Base-by-base conservation (phyloP, 2,113 vertebrate species). In the Nesospiza acunhae region DNA sequence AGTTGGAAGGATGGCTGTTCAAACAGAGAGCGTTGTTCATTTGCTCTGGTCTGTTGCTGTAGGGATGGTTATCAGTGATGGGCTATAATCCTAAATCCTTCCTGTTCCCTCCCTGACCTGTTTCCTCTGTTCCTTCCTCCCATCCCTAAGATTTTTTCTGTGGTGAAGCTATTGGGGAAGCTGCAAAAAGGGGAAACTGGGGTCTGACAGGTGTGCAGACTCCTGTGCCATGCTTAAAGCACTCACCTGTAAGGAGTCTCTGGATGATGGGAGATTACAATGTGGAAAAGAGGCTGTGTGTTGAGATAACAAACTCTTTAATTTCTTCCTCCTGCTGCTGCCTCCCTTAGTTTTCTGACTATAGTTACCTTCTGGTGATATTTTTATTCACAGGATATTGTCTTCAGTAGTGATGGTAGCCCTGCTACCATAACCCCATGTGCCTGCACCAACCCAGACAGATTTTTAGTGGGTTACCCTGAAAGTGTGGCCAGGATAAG, bases 51-150 rank as follows among this genome's bases (percentile, higher is more conserved):
- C 62, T 84, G 56, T 87, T 86, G n/a, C 50, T 64, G 19, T 52
- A 47, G 60, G 52, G 33, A 24, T 93, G 44, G 44, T 95, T 96
- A 52, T 75, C 66, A 64, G 27, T 72, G 24, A 22, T 87, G 58
- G 28, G 16, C 37, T 52, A 13, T 35, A 22, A 27, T 2, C 59
- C 9, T 3, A 9, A 82, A 24, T 30, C 58, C 6, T 92, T 87
- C 70, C 66, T 64, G n/a, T 72, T 70, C 22, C 11, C 11, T 79
- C 8, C 11, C 37, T 17, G 13, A 28, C 27, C 7, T 22, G 8
- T 14, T 20, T 15, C 16, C 24, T 17, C 10, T 5, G 0, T 55
- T 47, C n/a, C 23, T 62, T 33, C 33, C 22, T 53, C 10, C 14
- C 7, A 10, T 22, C 13, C 26, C 13, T 30, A 59, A 64, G 26